Base-by-base conservation (phyloP, 2,113 vertebrate species). In the Hippoglossus stenolepis region DNA sequence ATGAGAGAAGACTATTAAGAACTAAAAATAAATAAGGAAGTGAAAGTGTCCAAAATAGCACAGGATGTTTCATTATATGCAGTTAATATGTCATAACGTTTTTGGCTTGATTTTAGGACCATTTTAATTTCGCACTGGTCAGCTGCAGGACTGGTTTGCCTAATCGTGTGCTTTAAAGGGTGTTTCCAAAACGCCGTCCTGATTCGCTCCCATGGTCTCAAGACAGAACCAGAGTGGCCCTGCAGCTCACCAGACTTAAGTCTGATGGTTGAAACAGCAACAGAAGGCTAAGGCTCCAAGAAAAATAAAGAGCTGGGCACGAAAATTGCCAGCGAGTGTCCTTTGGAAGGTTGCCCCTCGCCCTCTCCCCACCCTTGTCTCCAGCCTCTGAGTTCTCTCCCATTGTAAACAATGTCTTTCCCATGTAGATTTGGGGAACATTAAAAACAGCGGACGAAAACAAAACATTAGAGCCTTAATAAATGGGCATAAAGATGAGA, bases 271-370 rank as follows among this genome's bases (percentile, higher is more conserved):
- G 31, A 31, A 31, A 31, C 31, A 31, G 31, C 31, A 31, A 31
- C 85, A 80, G 77, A 82, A 74, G 79, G 43, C 65, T 77, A 73
- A 31, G 78, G 85, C 82, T 92, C 92, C 91, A 92, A 92, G 84
- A 70, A 91, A 94, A 93, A 94, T 84, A 86, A 66, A 85, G 77
- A 83, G 78, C 70, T 80, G 77, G 86, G 85, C 88, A 91, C 75
- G 75, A 76, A 85, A 87, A 87, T 85, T 56, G 79, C 86, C 85
- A 87, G 80, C n/a, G 35, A 93, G 91, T 81, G 76, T 89, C 85
- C 78, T 84, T 89, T 88, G 86, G 88, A 92, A 90, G 67, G 43
- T 80, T 90, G 73, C 86, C 80, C 70, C 47, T 64, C 70, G 12
- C 73, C 70, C 72, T 78, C 70, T 79, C 66, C 60, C 79, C 10